These are phyloP conservation scores for Drosophila sechellia DNA, from an alignment of 1,140 invertebrate genomes.

Conservation along the genomic window DNA sequence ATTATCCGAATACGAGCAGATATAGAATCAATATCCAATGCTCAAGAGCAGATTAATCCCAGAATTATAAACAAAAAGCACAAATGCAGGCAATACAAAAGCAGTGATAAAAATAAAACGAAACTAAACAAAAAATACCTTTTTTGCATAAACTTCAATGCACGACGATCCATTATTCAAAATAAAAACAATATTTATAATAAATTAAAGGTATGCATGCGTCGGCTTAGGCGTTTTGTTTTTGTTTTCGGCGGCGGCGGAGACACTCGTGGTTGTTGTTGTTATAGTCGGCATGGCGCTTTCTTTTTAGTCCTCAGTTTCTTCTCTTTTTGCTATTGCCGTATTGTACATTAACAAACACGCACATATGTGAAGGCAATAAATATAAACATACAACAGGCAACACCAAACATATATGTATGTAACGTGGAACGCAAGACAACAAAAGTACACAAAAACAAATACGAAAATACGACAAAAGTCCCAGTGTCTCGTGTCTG, in stretches of 20 bases:
- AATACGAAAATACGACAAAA: constrained; percentile 36
- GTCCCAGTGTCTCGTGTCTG: constrained; percentile 37
- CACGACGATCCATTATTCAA: constrained; percentile 84
- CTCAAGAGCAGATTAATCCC: not conserved
- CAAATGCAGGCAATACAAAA: constrained; percentile 12
- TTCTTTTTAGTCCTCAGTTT: constrained; percentile 39
- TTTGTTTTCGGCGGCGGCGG: constrained; percentile 41
- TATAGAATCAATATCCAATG: constrained; percentile 10
- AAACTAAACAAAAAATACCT: constrained; percentile 75
- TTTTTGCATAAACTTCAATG: constrained; percentile 84
- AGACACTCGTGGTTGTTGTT: constrained; percentile 54
- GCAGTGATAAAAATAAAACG: constrained; percentile 34
- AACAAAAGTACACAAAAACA: constrained; percentile 70
- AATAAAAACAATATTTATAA: constrained; percentile 81
- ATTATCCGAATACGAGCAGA: not conserved
- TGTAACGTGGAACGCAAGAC: constrained; percentile 59
- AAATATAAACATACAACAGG: constrained; percentile 63
- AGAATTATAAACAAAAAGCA: not conserved
- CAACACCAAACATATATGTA: constrained; percentile 45
- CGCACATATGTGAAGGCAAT: constrained; percentile 57
- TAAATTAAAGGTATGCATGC: constrained; percentile 83
- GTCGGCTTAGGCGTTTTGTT: constrained; percentile 56
- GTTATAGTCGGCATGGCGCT: constrained; percentile 65
- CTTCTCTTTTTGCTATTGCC: constrained; percentile 10
- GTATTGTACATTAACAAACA: constrained; percentile 63